Evolutionary conservation across 1,140 invertebrate species (phyloP).

Genomic region (Nixonia krombeini): DNA sequence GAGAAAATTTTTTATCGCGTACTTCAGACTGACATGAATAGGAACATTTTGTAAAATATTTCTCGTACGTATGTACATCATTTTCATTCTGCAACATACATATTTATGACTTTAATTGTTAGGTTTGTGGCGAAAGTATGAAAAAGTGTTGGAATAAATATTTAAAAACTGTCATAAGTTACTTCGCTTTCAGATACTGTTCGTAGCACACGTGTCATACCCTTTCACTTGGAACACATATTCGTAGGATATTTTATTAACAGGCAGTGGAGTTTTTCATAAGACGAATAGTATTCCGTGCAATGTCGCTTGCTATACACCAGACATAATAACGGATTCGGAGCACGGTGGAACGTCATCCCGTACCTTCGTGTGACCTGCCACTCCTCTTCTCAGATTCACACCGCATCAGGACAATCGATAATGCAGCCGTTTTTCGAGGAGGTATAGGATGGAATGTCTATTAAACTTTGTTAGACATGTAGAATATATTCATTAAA

Average conservation of each 20-base stretch:
- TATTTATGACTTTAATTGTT: too few species aligned
- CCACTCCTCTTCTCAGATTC: slow-evolving; percentile 45
- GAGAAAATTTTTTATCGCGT: too few species aligned
- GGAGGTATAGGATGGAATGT: slow-evolving; percentile 37
- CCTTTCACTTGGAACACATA: slow-evolving; percentile 11
- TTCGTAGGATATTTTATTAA: slow-evolving; percentile 30
- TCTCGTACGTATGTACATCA: too few species aligned
- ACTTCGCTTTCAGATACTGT: too few species aligned
- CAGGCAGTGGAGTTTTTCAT: slow-evolving; percentile 19
- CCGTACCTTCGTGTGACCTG: slow-evolving; percentile 28
- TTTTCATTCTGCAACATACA: too few species aligned
- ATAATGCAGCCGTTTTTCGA: slow-evolving; percentile 39
- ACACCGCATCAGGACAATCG: slow-evolving; percentile 41
- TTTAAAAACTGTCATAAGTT: too few species aligned
- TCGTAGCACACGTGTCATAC: slow-evolving; percentile 1
- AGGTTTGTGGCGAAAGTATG: too few species aligned
- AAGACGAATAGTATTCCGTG: slow-evolving; percentile 15
- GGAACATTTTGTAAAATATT: too few species aligned
- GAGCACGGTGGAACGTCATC: slow-evolving; percentile 26
- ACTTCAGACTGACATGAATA: too few species aligned
- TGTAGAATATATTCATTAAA: background rate
- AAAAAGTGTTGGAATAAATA: too few species aligned
- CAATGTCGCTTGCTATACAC: slow-evolving; percentile 6
- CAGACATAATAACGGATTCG: slow-evolving; percentile 35
- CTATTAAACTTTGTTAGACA: slow-evolving; percentile 21